Evolutionary conservation across 2,113 vertebrate species (phyloP).

Genomic region (Helogale parvula): DNA sequence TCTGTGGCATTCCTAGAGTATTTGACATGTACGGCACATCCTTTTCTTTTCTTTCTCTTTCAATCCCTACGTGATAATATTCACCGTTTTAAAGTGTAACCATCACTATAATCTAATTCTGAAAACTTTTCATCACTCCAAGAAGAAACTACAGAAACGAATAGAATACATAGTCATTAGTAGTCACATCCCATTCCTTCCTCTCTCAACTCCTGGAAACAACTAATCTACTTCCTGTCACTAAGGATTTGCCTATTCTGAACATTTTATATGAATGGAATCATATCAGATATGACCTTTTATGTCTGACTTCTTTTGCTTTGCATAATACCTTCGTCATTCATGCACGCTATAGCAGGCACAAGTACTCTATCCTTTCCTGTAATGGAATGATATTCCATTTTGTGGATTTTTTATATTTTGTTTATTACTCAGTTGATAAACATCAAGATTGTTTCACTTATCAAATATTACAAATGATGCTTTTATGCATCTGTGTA

Average conservation of each 20-base stretch:
- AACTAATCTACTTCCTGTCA: not conserved
- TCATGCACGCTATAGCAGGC: not conserved
- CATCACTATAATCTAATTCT: not conserved
- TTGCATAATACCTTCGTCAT: not conserved
- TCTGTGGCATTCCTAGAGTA: not conserved
- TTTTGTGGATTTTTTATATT: not conserved
- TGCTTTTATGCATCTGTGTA: not conserved
- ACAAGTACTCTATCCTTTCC: not conserved
- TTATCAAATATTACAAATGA: not conserved
- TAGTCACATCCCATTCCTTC: not conserved
- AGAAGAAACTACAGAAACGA: not conserved
- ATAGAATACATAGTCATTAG: too few relatives aligned
- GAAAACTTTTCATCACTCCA: not conserved
- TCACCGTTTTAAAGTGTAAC: not conserved
- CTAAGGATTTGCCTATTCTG: not conserved
- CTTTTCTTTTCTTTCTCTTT: not conserved
- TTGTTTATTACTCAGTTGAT: not conserved
- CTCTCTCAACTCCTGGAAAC: not conserved
- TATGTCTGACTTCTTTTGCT: not conserved
- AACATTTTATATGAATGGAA: not conserved
- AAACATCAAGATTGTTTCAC: not conserved
- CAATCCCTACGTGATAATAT: not conserved
- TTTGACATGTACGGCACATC: not conserved
- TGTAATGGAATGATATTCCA: not conserved
- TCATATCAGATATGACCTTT: not conserved